Evolutionary conservation across 2,888 invertebrate species (phyloP), one percentile per base, ranked within the genome.

Genomic region (Caenorhabditis macrosperma): DNA sequence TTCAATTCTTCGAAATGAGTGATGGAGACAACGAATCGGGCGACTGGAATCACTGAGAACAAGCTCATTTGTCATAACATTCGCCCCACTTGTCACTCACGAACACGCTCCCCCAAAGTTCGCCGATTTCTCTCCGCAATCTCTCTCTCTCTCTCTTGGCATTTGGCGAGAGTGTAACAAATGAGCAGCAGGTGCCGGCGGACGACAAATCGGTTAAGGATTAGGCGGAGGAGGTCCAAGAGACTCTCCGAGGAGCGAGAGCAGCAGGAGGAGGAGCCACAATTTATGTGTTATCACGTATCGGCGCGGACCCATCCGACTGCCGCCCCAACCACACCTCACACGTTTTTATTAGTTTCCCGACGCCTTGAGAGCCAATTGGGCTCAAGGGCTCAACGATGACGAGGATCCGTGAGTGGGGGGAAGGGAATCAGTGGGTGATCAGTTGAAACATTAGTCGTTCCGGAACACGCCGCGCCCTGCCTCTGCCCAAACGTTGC

Each of bases 241-340:
- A 20, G 50, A 7, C 20, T n/a, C n/a, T n/a, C n/a, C n/a, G 26
- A 35, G 22, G 38, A 59, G 50, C 48, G 38, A 59, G 17, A 50
- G n/a, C 17, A 33, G 33, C n/a, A n/a, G n/a, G n/a, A n/a, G n/a
- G n/a, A 61, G 5, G 35, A 17, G 22, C 15, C 48, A 72, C 63
- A 72, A 72, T 72, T 63, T 72, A 72, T 72, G 72, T 72, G 72
- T 72, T 72, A 63, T 72, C 72, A 72, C 72, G 72, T 72, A 72
- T 54, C 68, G 41, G 38, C 57, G n/a, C 15, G 59, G 57, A 59
- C 50, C 48, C 57, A 26, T 20, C 52, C 50, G 26, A 20, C n/a
- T 30, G 33, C 38, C 44, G 55, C n/a, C 24, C 2, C 55, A 61
- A 26, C n/a, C 71, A 71, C 61, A 60, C 46, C 52, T 63, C 71